Base-by-base conservation (phyloP, 2,888 invertebrate genomes). In the Eupithecia tripunctaria region DNA sequence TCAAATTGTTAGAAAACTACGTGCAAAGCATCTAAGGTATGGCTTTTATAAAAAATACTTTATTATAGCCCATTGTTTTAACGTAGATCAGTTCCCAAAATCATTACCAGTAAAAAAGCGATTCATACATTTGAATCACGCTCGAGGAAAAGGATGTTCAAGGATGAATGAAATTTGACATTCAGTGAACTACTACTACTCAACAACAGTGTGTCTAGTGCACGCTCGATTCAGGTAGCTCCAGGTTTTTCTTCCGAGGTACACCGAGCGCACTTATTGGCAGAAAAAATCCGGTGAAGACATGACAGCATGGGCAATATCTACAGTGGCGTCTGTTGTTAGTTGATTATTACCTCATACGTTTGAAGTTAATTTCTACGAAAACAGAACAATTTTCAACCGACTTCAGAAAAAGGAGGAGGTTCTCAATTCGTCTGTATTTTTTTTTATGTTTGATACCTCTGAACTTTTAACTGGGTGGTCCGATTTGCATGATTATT, bases 111-210 rank as follows among this genome's bases (percentile, higher is more conserved):
- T 78, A 80, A 79, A 81, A 80, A 79, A 60, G 56, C 67, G 47
- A 62, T 81, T 85, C 79, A 82, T 72, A 85, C 88, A 93, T 93
- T 92, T 87, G 81, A 88, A 87, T 84, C 93, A 93, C 92, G 92
- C 90, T 88, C 89, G 88, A 93, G 93, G 93, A 93, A 93, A 93
- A 94, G 88, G 88, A 84, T 84, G 81, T 81, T 89, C 93, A 94
- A 94, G 94, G 93, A 81, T 88, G 80, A 82, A 92, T 91, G 93
- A 94, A 94, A 92, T 93, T 94, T 93, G 89, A 91, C 91, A 93
- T 93, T 93, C 93, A 89, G 79, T 80, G 84, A n/a, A n/a, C n/a
- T n/a, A n/a, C n/a, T n/a, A n/a, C n/a, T n/a, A n/a, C 71, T 76
- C 79, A 74, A 71, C 71, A 74, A n/a, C n/a, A n/a, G n/a, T 84